Evolutionary conservation across 1,140 invertebrate genomes (phyloP).

Genomic region (Onthophagus taurus): DNA sequence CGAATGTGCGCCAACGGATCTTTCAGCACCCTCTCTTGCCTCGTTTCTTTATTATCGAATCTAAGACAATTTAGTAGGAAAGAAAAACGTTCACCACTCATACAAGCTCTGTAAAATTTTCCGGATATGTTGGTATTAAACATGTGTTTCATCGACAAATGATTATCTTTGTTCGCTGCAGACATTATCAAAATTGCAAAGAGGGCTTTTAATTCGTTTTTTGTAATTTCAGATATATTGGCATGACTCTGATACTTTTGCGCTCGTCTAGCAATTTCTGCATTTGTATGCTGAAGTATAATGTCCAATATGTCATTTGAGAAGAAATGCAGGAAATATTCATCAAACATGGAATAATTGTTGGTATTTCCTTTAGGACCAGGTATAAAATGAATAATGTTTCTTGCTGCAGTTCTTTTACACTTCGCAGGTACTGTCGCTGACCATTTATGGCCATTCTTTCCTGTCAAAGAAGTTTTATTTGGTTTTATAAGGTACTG

Average conservation of each 20-base stretch:
- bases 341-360: not conserved
- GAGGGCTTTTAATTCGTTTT: conserved; percentile 21
- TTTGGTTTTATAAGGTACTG: not conserved
- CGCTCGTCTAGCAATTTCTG: conserved; percentile 14
- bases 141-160: conserved; percentile 22
- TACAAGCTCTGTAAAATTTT: conserved; percentile 23
- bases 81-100: conserved; percentile 31
- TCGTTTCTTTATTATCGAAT: conserved; percentile 31
- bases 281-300: conserved; percentile 15
- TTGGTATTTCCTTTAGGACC: conserved; percentile 13
- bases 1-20: conserved; percentile 34
- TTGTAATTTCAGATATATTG: conserved; percentile 8
- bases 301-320: conserved; percentile 14
- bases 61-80: conserved; percentile 32
- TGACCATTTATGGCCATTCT: conserved; percentile 18
- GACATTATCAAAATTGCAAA: conserved; percentile 23
- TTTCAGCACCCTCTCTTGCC: conserved; percentile 18
- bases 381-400: conserved; percentile 17
- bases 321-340: conserved; percentile 15
- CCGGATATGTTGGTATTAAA: conserved; percentile 24
- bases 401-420: conserved; percentile 13
- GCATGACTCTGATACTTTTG: conserved; percentile 8
- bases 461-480: conserved; percentile 1
- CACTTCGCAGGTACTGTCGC: conserved; percentile 10
- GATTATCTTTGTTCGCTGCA: conserved; percentile 25